Evolutionary conservation across 2,113 vertebrate genomes (phyloP).

Genomic region (Tricholaema leucomelas): DNA sequence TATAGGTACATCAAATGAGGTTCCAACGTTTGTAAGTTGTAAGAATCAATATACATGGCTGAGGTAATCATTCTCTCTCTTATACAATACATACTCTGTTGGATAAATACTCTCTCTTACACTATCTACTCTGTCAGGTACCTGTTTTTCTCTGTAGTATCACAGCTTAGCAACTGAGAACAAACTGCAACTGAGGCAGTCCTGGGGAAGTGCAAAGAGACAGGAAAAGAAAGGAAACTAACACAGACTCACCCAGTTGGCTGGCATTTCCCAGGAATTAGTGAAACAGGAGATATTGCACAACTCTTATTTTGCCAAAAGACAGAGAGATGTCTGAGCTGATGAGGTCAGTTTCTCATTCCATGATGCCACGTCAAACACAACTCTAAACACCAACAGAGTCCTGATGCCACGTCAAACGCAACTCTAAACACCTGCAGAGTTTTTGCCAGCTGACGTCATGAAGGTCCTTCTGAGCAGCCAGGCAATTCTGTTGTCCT

Average conservation of each 20-base stretch:
- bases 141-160: neutral
- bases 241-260: neutral
- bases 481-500: neutral
- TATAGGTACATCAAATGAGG: neutral
- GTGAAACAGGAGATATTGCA: neutral
- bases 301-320: neutral
- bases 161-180: neutral
- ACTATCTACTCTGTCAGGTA: neutral
- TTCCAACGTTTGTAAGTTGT: neutral
- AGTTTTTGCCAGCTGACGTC: neutral
- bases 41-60: neutral
- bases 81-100: neutral
- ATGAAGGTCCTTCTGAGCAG: conserved; percentile 24
- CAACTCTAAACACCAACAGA: neutral
- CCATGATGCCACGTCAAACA: neutral
- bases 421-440: neutral
- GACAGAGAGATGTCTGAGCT: neutral
- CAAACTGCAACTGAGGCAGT: neutral
- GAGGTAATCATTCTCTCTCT: neutral
- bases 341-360: conserved; percentile 4
- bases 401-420: neutral
- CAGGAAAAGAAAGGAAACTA: neutral
- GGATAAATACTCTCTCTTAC: neutral
- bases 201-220: neutral
- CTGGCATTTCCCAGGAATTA: neutral